Evolutionary conservation across 1,140 invertebrate species (phyloP), one percentile per base, ranked within the genome.

Genomic region (Aphaenogaster rudis): DNA sequence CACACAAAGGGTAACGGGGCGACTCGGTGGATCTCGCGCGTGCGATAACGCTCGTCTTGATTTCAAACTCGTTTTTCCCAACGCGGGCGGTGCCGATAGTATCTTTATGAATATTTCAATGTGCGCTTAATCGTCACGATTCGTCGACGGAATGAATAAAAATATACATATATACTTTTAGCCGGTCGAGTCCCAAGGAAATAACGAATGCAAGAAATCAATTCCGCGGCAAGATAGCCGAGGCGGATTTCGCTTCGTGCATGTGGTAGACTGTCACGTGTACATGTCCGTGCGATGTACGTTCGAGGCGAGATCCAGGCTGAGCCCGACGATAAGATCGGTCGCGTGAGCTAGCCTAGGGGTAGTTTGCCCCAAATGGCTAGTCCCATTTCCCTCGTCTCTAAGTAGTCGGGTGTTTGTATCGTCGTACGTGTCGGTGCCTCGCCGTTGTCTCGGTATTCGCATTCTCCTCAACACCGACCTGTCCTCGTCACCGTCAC

Each of bases 281-380:
- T 39, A 52, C 7, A 21, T 17, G 66, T 88, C 50, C 66, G 81
- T 79, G 69, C 82, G 33, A 57, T 54, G 21, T 66, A 67, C 71
- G 76, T 82, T 59, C 90, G 61, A 88, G 86, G 63, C 80, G 86
- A 89, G 85, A 91, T 64, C 64, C 74, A 86, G 87, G 71, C 85
- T 86, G 63, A 87, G 80, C 77, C 42, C 59, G 79, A n/a, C 85
- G 93, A 94, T 94, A 94, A 93, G 91, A 94, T 93, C 93, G 86
- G 90, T 93, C 92, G 90, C 92, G 93, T 93, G 93, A 94, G 91
- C 87, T 82, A 87, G 86, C 87, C 86, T 84, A 86, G 89, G 88
- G 90, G 88, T 93, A 91, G 90, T 93, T 90, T 92, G 91, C 87
- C 90, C 90, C 87, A 92, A 93, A 94, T 93, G 91, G 89, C 91